These are phyloP conservation scores for Panulirus ornatus DNA, from an alignment of 1,140 invertebrate genomes.

Conservation along the genomic window DNA sequence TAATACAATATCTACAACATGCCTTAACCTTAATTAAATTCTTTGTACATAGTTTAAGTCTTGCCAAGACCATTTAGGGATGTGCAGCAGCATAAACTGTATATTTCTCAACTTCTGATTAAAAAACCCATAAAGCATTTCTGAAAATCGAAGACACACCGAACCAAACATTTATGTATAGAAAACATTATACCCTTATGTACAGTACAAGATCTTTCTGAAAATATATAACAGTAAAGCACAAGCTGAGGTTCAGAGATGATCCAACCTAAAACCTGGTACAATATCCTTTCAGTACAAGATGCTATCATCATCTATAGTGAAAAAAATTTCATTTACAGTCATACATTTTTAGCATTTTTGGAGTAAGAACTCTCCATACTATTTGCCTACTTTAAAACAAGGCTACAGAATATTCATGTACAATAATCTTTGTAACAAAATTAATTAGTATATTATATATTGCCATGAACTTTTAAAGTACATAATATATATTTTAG, in stretches of 20 bases:
- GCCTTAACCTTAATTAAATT: background rate
- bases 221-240: background rate
- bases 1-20: constrained; percentile 18
- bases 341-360: too few species aligned
- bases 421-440: too few species aligned
- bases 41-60: constrained; percentile 20
- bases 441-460: too few species aligned
- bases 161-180: background rate
- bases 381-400: too few species aligned
- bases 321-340: too few species aligned
- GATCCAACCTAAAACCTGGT: too few species aligned
- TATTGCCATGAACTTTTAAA: too few species aligned
- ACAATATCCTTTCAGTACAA: too few species aligned
- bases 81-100: background rate
- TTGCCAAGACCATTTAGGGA: background rate
- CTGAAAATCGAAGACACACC: background rate
- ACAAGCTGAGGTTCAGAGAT: background rate
- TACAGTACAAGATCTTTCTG: background rate
- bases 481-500: too few species aligned
- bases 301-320: too few species aligned
- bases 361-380: too few species aligned
- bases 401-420: too few species aligned
- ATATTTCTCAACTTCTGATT: background rate
- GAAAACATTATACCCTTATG: background rate
- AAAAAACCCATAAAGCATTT: background rate